Conservation (phyloP, 2,113 vertebrate species). For the Morone saxatilis region DNA sequence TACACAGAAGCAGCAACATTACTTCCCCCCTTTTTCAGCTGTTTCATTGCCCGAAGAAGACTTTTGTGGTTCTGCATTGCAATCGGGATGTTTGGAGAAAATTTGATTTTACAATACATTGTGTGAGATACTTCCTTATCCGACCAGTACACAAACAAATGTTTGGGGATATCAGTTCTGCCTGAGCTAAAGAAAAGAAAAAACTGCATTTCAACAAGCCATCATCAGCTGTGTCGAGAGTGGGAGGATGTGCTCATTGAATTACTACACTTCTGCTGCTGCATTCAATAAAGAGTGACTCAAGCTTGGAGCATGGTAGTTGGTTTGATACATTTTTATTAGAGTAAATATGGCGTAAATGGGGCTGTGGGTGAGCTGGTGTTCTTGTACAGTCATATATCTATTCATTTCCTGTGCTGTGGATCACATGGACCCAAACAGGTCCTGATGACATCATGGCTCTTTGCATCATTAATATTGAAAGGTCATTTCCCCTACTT, state of each 20-base stretch:
- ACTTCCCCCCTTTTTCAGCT: slow-evolving; percentile 22
- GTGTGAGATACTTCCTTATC: slow-evolving; percentile 19
- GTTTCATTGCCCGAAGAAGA: slow-evolving; percentile 20
- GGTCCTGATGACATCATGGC: slow-evolving; percentile 66
- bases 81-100: slow-evolving; percentile 31
- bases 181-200: slow-evolving; percentile 19
- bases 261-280: slow-evolving; percentile 64
- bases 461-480: slow-evolving; percentile 72
- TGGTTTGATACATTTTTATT: slow-evolving; percentile 69
- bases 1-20: slow-evolving; percentile 55
- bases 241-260: slow-evolving; percentile 68
- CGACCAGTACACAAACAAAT: slow-evolving; percentile 37
- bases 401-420: slow-evolving; percentile 40
- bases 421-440: slow-evolving; percentile 48
- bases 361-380: slow-evolving; percentile 40
- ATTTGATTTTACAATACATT: slow-evolving; percentile 32
- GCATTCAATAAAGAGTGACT: slow-evolving; percentile 69
- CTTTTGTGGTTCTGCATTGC: slow-evolving; percentile 24
- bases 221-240: slow-evolving; percentile 52
- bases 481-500: slow-evolving; percentile 70
- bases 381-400: slow-evolving; percentile 34
- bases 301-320: slow-evolving; percentile 35
- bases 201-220: slow-evolving; percentile 53
- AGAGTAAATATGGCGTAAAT: slow-evolving; percentile 63
- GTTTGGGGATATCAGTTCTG: slow-evolving; percentile 39